Base-by-base conservation (phyloP, 2,797 vertebrate genomes). In the Liparis tanakae region DNA sequence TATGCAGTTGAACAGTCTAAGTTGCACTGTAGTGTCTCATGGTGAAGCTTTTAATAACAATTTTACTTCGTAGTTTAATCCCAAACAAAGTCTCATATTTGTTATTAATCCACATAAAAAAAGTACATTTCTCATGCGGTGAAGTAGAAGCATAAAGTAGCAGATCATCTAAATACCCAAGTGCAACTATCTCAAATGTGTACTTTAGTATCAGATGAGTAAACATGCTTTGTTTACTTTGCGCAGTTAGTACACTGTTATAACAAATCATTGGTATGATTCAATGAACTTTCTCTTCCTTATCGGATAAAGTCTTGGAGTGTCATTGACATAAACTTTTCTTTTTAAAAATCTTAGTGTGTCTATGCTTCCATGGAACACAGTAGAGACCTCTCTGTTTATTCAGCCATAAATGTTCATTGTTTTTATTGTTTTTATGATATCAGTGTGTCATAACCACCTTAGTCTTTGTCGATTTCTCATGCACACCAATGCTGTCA, bases 401-500 rank as follows among this genome's bases (percentile, higher is more conserved):
- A 34, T 65, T 80, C 67, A 74, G 53, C 54, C 58, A 1, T 50
- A 1, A 53, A 68, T 46, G 13, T 53, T 20, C n/a, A 46, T 54
- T 55, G 67, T 20, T 77, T 74, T 18, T 44, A 46, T 54, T 55
- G 67, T 20, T 77, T 74, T 18, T 44, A 34, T 44, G 14, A 71
- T 37, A 13, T 57, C 39, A 37, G 55, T 44, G 34, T 59, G 6
- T 67, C 43, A 1, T 10, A 37, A 20, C 22, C 18, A 37, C 30
- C 1, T 58, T 39, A 33, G 8, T 60, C 22, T 67, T 60, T 59
- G 41, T 57, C 50, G 61, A 61, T 60, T 36, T 62, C 55, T 50
- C 66, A 78, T 56, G 39, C 61, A 37, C 17, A 17, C n/a, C 61
- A 67, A 33, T 80, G 81, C 79, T 84, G 82, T 84, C 87, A 85